Base-by-base conservation (phyloP, 2,888 invertebrate genomes). In the Napeogenes inachia region DNA sequence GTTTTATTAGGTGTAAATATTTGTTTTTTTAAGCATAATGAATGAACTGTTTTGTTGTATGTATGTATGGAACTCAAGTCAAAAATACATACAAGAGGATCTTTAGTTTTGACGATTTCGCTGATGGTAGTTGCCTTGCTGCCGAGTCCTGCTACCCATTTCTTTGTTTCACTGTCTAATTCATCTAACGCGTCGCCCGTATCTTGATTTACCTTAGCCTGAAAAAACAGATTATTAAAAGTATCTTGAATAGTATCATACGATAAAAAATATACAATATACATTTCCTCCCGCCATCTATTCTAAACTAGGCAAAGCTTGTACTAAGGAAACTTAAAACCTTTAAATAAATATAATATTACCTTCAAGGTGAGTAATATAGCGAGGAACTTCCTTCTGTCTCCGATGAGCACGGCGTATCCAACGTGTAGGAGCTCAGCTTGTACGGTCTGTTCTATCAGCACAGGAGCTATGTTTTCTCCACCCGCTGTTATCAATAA, bases 401-500 rank as follows among this genome's bases (percentile, higher is more conserved):
- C 98, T 2, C 98, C 98, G 69, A 98, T 92, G 45, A 98, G 91
- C 79, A 98, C 94, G 3, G 95, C 96, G 85, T 97, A 95, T 70
- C 96, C 96, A 30, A 98, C 83, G 65, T 93, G 92, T 13, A 95
- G 93, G 55, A 98, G 85, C 77, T 95, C 94, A 5, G 92, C 87
- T 77, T 95, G 95, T 21, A 98, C 92, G 56, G 91, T 83, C 75
- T 98, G 95, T 84, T 98, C 98, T 71, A 98, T 96, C 42, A 94
- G 93, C 33, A 97, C 94, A 0, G 98, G 98, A 4, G 98, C 93
- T 75, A 97, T 92, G 82, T 98, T 98, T 89, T 98, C 98, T 45
- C 98, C 98, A 38, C 98, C 98, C 55, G 98, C 97, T 2, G 98
- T 98, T 71, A 98, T 98, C 56, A 98, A 90, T 54, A 98, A 80